Evolutionary conservation across 2,888 invertebrate genomes (phyloP).

Genomic region (Nasonia oneida): DNA sequence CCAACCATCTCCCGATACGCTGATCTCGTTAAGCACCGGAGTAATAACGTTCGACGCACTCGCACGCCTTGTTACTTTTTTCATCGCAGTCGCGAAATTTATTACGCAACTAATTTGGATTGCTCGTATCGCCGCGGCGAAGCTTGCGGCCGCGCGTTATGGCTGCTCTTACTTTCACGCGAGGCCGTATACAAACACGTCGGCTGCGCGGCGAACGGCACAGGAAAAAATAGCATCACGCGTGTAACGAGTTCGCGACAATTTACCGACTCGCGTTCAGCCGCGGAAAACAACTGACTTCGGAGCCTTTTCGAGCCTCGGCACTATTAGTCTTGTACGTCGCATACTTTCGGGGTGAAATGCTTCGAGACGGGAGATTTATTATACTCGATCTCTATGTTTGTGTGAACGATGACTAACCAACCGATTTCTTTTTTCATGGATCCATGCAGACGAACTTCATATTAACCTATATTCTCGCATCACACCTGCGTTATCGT

Average conservation of each 20-base stretch:
- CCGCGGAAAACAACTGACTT: not conserved
- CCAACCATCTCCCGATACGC: not conserved
- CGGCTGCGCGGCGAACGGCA: not conserved
- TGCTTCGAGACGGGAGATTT: not conserved
- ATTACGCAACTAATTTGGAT: conserved; percentile 19
- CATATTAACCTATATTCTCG: not conserved
- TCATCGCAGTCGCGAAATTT: conserved; percentile 2
- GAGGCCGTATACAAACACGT: not conserved
- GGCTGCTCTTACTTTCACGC: conserved; percentile 27
- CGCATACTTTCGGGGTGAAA: not conserved
- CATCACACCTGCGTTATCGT: not conserved
- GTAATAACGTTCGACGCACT: conserved; percentile 4
- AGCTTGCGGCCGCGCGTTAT: not conserved
- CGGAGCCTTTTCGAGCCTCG: not conserved
- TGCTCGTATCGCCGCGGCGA: not conserved
- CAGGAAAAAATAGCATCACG: not conserved
- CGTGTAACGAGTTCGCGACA: conserved; percentile 17
- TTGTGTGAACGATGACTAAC: not conserved
- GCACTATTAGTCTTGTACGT: not conserved
- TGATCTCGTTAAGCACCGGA: not conserved
- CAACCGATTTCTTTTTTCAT: conserved; percentile 34
- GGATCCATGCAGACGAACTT: not conserved
- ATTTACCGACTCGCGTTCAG: not conserved
- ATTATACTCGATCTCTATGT: not conserved
- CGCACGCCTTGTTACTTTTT: not conserved